Evolutionary conservation across 2,113 vertebrate species (phyloP).

Genomic region (Pygoscelis antarcticus): DNA sequence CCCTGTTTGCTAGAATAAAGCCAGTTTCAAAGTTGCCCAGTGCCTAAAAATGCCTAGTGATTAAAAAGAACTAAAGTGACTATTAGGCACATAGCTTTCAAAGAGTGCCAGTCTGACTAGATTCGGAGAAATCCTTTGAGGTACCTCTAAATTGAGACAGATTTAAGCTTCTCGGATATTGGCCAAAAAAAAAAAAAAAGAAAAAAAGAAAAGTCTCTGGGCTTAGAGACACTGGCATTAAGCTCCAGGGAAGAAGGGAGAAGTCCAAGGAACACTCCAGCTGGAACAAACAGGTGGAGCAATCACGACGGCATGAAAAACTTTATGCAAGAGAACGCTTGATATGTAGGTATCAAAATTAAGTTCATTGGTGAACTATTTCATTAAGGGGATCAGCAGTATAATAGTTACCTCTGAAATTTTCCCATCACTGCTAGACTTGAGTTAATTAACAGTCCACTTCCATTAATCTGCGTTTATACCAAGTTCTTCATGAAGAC

Average conservation of each 20-base stretch:
- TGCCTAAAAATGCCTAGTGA: not conserved
- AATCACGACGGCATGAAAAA: not conserved
- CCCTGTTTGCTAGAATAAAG: not conserved
- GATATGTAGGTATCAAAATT: not conserved
- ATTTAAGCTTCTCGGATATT: not conserved
- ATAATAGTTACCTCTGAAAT: not conserved
- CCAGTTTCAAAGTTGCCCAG: not conserved
- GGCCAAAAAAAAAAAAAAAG: not conserved
- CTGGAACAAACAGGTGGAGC: not conserved
- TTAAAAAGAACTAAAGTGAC: not conserved
- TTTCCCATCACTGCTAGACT: not conserved
- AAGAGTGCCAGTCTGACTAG: not conserved
- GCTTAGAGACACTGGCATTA: not conserved
- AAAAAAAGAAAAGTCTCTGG: not conserved
- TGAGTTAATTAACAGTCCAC: not conserved
- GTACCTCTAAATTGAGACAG: not conserved
- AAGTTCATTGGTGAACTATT: not conserved
- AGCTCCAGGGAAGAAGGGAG: not conserved
- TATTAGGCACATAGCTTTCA: not conserved
- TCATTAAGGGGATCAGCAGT: not conserved
- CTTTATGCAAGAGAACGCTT: not conserved
- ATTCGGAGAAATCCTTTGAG: not conserved
- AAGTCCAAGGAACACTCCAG: not conserved
- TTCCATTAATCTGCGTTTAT: not conserved
- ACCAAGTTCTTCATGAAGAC: not conserved